Evolutionary conservation across 2,113 vertebrate species (phyloP), one percentile per base, ranked within the genome.

Genomic region (Oncorhynchus nerka): DNA sequence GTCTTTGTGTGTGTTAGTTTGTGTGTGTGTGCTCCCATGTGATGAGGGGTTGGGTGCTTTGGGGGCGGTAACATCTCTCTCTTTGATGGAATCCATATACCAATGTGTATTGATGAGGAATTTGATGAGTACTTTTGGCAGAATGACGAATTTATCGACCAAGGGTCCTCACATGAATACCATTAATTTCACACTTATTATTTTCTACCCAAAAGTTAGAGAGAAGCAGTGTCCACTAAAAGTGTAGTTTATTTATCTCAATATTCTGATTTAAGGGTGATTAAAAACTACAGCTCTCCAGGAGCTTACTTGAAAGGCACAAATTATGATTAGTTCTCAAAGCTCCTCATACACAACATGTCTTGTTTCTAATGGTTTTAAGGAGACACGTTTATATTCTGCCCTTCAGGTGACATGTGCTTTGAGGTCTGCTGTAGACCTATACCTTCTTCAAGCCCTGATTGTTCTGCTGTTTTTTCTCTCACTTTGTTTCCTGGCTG

Each of bases 1-100:
- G 34, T 71, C 13, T 28, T 24, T 28, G 49, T 11, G 70, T 66
- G 55, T 73, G 13, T 75, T 70, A 65, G 68, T 59, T 64, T 70
- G 65, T 68, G 75, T n/a, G n/a, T 70, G 73, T 48, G 45, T 68
- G 75, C 15, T 51, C 49, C 15, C 49, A 15, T 16, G 49, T 51
- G 49, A 15, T 51, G 49, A n/a, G 20, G 19, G 66, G 15, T 6
- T 39, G 67, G 19, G 67, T 32, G 66, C 3, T 34, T 62, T n/a
- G n/a, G 16, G 66, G 13, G 66, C 5, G 30, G 66, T 19, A 19
- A 34, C 66, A 68, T 5, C 30, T 39, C 28, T 32, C 26, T 68
- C 30, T 66, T 28, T 68, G 19, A 39, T 68, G 28, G 32, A 68
- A 39, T 68, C 28, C 6, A 34, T 68, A 28, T 5, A 5, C 12